A percentile compares a stretch with the other conserved stretches of the same genome.
Conservation (phyloP, 2,888 invertebrate genomes). For the Mechanitis mazaeus region DNA sequence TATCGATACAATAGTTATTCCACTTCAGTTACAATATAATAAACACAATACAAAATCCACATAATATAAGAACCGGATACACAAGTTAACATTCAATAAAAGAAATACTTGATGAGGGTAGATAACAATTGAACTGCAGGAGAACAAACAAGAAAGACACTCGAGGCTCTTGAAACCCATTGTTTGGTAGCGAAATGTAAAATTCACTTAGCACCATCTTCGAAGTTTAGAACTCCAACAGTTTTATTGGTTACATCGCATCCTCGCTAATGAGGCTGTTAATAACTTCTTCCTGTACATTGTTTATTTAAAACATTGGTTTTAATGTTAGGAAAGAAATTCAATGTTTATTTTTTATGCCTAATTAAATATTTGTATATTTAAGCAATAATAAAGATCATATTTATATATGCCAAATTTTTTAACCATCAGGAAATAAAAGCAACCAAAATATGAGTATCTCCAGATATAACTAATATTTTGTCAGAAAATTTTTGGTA, state of each 20-base stretch:
- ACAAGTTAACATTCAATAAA: constrained; percentile 9
- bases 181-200: constrained; percentile 41
- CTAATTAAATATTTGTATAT: background rate
- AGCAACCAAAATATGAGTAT: no score
- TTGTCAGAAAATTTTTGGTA: no score
- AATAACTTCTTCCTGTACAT: constrained; percentile 49
- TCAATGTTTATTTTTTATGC: background rate
- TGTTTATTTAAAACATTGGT: constrained; percentile 4
- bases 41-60: background rate
- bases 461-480: no score
- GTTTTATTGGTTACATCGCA: constrained; percentile 18
- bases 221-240: constrained; percentile 25
- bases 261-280: constrained; percentile 54
- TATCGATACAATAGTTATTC: background rate
- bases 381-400: no score
- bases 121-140: constrained; percentile 33
- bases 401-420: no score
- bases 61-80: constrained; percentile 11
- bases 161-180: constrained; percentile 38
- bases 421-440: no score
- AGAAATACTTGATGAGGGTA: constrained; percentile 14
- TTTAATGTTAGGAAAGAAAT: constrained; percentile 2
- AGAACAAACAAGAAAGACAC: constrained; percentile 35
- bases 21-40: background rate
- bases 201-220: constrained; percentile 41